Base-by-base conservation (phyloP, 2,888 invertebrate genomes). In the Hemaris fuciformis region DNA sequence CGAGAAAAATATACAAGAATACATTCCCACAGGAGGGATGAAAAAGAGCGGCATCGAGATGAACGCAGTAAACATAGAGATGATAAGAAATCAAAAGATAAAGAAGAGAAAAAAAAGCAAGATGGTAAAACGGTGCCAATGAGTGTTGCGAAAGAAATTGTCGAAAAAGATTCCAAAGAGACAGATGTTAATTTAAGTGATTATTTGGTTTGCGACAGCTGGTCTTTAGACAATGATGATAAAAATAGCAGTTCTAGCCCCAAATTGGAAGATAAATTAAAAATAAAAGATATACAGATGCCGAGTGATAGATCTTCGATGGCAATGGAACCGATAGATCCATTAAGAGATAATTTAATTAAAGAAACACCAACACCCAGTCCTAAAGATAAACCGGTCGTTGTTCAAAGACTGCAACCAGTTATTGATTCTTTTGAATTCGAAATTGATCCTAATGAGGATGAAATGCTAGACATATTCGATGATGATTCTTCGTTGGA, bases 181-280 rank as follows among this genome's bases (percentile, higher is more conserved):
- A 77, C 90, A 10, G 81, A 89, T 59, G 85, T 90, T 0, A 83
- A 89, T 72, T 77, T 92, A 13, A 87, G 79, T 63, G 93, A 92
- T 71, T 92, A 86, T 65, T 76, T 93, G 45, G 83, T 93, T 13
- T 93, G 93, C 64, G 93, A 93, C 61, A 93, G 92, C 68, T 93
- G 93, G 93, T 92, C 93, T 3, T 69, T 89, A 15, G 92, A 92
- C 27, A 89, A 87, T 56, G 92, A 91, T 10, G 89, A 90, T 2
- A 90, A 85, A 73, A 53, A 53, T 4, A 78, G 72, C 5, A 77
- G 70, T 41, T 69, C 75, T 0, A 89, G 88, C 60, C 90, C 89
- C 0, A 82, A 78, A 67, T 58, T 69, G 0, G 80, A 79, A 3
- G 81, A 82, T 0, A 84, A 77, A 63, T 1, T 63, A 4, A 63